These are phyloP conservation scores for Drosophila melanica DNA, from an alignment of 1,140 invertebrate species.

Conservation along the genomic window DNA sequence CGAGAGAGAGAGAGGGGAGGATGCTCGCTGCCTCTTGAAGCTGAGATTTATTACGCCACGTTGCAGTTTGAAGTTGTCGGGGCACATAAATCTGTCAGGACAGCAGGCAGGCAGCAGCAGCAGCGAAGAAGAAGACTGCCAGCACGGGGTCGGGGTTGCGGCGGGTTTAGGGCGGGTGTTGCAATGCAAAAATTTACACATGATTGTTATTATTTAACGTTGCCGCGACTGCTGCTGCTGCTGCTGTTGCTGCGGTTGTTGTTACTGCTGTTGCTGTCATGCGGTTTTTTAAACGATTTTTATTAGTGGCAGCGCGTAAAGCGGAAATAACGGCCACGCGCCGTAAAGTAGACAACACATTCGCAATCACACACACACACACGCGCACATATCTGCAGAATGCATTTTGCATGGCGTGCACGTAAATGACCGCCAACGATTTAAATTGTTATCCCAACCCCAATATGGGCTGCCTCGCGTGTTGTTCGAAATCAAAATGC, in stretches of 20 bases:
- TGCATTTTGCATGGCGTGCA: conserved; percentile 77
- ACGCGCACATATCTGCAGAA: not conserved
- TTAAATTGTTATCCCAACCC: conserved; percentile 65
- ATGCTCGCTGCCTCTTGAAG: conserved; percentile 36
- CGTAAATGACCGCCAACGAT: conserved; percentile 79
- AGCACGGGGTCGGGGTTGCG: not conserved
- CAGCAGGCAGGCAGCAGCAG: conserved; percentile 7
- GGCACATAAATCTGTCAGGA: conserved; percentile 66
- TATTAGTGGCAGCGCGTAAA: conserved; percentile 78
- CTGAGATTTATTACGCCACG: conserved; percentile 74
- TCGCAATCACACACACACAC: conserved; percentile 15
- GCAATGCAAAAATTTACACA: conserved; percentile 60
- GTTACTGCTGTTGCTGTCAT: conserved; percentile 55
- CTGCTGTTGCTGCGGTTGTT: conserved; percentile 29
- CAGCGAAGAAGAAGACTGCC: not conserved
- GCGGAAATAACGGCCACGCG: conserved; percentile 79
- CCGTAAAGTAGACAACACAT: conserved; percentile 76
- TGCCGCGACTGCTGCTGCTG: conserved; percentile 30
- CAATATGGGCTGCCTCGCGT: conserved; percentile 29
- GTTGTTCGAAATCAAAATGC: conserved; percentile 80
- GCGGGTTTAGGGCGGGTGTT: not conserved
- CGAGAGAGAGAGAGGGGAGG: not conserved
- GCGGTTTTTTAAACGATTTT: conserved; percentile 80
- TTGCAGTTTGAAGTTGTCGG: conserved; percentile 77
- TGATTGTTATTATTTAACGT: conserved; percentile 81